These are phyloP conservation scores for Tenthredo scrophulariae DNA, from an alignment of 2,888 invertebrate species.

Conservation along the genomic window DNA sequence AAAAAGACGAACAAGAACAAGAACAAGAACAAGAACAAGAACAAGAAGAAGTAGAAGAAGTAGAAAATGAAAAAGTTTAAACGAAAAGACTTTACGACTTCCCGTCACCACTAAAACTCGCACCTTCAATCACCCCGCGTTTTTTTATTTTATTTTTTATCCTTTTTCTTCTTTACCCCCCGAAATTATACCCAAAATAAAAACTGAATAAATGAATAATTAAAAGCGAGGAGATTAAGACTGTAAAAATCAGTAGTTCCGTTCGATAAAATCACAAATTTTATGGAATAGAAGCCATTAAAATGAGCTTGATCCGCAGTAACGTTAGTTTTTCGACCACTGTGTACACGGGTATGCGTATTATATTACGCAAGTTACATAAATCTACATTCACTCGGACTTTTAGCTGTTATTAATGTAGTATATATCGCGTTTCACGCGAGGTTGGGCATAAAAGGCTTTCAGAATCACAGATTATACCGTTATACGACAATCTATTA, in stretches of 20 bases:
- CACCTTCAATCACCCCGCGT: conserved; percentile 38
- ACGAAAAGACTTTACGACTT: conserved; percentile 52
- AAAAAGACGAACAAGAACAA: neutral
- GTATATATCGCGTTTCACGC: conserved; percentile 5
- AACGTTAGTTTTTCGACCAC: neutral
- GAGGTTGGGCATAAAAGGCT: neutral
- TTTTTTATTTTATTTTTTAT: neutral
- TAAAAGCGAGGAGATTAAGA: neutral
- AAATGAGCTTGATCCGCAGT: neutral
- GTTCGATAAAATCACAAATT: neutral
- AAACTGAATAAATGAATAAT: neutral
- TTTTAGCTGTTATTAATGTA: conserved; percentile 33
- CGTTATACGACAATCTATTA: conserved; percentile 22
- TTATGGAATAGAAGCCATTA: neutral
- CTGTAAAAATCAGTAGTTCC: neutral
- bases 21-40: neutral
- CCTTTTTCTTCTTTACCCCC: neutral
- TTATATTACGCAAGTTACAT: conserved; percentile 1
- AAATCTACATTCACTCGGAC: conserved; percentile 30
- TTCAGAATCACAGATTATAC: conserved; percentile 30
- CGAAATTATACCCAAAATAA: neutral
- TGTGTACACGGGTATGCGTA: neutral
- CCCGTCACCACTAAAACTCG: conserved; percentile 41
- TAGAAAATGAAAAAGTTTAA: conserved; percentile 52
- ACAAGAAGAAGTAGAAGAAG: neutral